Base-by-base conservation (phyloP, 2,797 vertebrate genomes). In the Mus minutoides region DNA sequence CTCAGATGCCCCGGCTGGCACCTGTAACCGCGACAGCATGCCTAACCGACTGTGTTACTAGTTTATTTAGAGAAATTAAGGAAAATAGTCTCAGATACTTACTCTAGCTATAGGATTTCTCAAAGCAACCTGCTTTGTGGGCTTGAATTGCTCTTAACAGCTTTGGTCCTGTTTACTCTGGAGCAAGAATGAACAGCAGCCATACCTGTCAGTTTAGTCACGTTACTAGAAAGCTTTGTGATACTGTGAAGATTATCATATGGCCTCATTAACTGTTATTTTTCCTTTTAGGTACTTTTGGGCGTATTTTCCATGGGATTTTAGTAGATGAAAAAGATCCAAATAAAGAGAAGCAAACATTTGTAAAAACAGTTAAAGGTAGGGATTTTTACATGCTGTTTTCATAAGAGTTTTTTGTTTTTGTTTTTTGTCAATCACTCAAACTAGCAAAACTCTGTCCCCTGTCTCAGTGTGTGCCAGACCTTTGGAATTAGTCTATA, bases 361-460 rank as follows among this genome's bases (percentile, higher is more conserved):
- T 99, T 98, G 99, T 99, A 95, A 99, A 99, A 99, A 99, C 99
- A 22, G 99, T 99, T 94, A 99, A 99, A 99, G 99, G 99, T 99
- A 99, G 7, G 98, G 43, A 94, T 88, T 91, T 82, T 92, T 7
- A 19, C 29, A 2, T 91, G 21, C 16, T 87, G 3, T 92, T 77
- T 94, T 54, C 34, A 24, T 75, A 83, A 46, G 67, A 95, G 52
- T 60, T 96, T 85, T 92, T 26, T 43, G 24, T 10, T 62, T 62
- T 11, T 34, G 13, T 34, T 34, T 31, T 64, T 64, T 93, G 56
- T 56, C 92, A 8, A 10, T 77, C 60, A 49, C 24, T n/a, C 37
- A 49, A 49, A 49, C 46, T 29, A 76, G 49, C 56, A 12, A 82
- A 93, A 79, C 73, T 86, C 40, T 90, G 34, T 78, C 79, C 71